Base-by-base conservation (phyloP, 35 echinoderm and acorn worm species). In the Stichopus chloronotus region DNA sequence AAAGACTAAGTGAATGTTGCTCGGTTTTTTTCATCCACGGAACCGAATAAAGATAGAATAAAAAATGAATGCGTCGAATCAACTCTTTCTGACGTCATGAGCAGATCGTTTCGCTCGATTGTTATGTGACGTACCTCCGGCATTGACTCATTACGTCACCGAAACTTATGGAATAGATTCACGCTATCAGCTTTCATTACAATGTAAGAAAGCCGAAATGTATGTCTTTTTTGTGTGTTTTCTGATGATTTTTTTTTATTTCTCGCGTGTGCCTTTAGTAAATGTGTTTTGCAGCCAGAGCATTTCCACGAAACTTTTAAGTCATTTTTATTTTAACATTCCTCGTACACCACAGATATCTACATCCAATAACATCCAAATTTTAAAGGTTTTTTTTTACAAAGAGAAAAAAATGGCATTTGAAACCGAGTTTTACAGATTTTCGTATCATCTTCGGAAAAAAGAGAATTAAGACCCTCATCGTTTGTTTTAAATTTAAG, bases 331-430 rank as follows among this genome's bases (percentile, higher is more conserved):
- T 83, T 83, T 83, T 55, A 57, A 55, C 55, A 57, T 43, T 71
- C 52, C 7, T 89, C 87, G 23, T 89, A 89, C 87, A 89, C 87
- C 87, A 69, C 57, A 88, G 71, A 89, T 89, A 89, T 89, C 87
- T 89, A 89, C 87, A 89, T 72, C 87, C 87, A 89, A 61, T 54
- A 71, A 89, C 87, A 89, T 89, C 60, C 87, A 89, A 12, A 83
- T 53, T 83, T 53, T 83, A 53, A 53, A 83, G 80, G 55, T 83
- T 83, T 55, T 83, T 89, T 59, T 89, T 71, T 89, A 89, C 87
- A 89, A 71, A 89, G 57, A 83, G 52, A 83, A 81, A 55, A 89
- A 89, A 71, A 65, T 89, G 58, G 69, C 61, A 63, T 89, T 19
- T 71, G 52, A 61, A 88, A 89, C 57, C 87, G 71, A 53, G 58